Conservation (phyloP, 1,140 invertebrate species). For the Orchesella cincta region DNA sequence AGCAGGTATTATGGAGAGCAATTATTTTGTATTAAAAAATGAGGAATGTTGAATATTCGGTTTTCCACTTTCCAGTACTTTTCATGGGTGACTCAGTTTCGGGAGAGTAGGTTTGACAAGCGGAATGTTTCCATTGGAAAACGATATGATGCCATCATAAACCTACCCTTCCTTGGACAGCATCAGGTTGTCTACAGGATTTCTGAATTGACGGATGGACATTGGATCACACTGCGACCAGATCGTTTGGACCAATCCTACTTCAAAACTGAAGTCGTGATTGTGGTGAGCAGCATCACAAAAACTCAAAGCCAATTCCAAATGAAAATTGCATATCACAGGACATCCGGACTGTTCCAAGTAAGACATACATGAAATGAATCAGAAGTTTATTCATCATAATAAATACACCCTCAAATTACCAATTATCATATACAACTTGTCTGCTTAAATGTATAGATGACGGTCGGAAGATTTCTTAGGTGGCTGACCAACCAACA, state of each 20-base stretch:
- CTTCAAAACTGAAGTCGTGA: slow-evolving; percentile 44
- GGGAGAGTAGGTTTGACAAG: slow-evolving; percentile 32
- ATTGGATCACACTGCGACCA: slow-evolving; percentile 45
- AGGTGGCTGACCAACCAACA: slow-evolving; percentile 40
- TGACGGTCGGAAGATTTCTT: slow-evolving; percentile 40
- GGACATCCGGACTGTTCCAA: slow-evolving; percentile 48
- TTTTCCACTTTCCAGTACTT: slow-evolving; percentile 41
- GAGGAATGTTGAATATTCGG: neutral
- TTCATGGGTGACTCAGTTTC: slow-evolving; percentile 44
- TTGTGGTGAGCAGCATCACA: slow-evolving; percentile 41
- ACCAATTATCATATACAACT: neutral
- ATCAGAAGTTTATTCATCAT: neutral
- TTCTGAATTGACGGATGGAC: slow-evolving; percentile 39
- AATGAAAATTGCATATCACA: slow-evolving; percentile 48
- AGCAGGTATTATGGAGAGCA: neutral
- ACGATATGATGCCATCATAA: slow-evolving; percentile 39
- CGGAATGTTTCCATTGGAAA: slow-evolving; percentile 44
- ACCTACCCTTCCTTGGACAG: slow-evolving; percentile 48
- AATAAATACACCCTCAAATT: neutral
- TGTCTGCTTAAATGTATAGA: slow-evolving; percentile 12
- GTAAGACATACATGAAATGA: slow-evolving; percentile 22
- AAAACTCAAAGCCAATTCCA: slow-evolving; percentile 44
- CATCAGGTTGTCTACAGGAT: slow-evolving; percentile 43
- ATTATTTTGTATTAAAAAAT: too few relatives aligned
- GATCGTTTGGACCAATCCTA: slow-evolving; percentile 35